Evolutionary conservation across 2,113 vertebrate species (phyloP).

Genomic region (Gymnorhina tibicen): DNA sequence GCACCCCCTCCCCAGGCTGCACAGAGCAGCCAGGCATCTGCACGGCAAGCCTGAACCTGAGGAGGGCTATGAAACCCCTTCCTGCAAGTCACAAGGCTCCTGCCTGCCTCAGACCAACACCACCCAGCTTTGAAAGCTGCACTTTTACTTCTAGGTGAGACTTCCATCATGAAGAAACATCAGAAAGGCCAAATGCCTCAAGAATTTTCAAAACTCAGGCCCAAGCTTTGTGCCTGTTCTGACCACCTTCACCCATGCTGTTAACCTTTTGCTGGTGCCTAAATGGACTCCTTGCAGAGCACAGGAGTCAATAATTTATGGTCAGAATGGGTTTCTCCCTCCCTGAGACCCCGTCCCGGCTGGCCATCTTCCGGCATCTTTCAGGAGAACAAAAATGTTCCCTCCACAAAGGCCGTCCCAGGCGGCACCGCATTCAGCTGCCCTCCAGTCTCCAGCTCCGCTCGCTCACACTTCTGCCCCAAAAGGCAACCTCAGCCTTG

Average conservation of each 20-base stretch:
- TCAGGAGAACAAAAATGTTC: slow-evolving; percentile 41
- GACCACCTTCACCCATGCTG: not conserved
- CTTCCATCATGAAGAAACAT: not conserved
- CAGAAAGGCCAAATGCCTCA: not conserved
- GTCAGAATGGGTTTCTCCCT: not conserved
- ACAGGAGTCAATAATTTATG: not conserved
- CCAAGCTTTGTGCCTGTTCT: not conserved
- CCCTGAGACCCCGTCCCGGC: not conserved
- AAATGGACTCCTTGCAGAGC: not conserved
- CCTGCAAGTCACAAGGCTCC: not conserved
- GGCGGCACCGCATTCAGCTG: not conserved
- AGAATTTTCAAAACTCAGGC: not conserved
- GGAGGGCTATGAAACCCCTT: not conserved
- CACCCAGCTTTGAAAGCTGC: not conserved
- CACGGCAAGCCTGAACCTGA: not conserved
- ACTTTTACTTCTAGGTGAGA: not conserved
- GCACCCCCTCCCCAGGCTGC: not conserved
- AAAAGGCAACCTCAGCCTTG: not conserved
- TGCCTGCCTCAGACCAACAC: not conserved
- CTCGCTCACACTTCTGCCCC: too few species aligned
- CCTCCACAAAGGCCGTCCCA: slow-evolving; percentile 14
- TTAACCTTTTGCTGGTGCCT: not conserved
- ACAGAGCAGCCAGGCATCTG: not conserved
- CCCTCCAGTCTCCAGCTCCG: not conserved
- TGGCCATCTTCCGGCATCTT: not conserved